Evolutionary conservation across 1,140 invertebrate species (phyloP).

Genomic region (Drosophila chauvacae): DNA sequence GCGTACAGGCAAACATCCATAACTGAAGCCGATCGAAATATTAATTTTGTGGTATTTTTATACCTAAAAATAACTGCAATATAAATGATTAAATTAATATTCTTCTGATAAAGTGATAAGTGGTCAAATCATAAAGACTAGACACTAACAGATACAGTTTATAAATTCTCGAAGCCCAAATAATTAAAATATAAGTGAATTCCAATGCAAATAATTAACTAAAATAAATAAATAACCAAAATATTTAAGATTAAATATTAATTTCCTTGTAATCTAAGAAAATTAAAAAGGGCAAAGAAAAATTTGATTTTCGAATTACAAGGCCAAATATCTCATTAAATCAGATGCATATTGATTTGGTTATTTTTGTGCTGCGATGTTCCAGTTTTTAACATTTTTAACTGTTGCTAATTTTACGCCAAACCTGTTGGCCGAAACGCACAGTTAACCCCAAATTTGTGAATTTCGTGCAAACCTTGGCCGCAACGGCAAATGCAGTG

Average conservation of each 20-base stretch:
- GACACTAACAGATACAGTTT: too few species aligned
- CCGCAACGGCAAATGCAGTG: slow-evolving; percentile 28
- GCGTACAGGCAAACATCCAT: slow-evolving; percentile 4
- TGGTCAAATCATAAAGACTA: neutral
- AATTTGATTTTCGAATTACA: neutral
- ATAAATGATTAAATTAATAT: neutral
- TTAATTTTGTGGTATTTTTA: neutral
- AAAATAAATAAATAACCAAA: neutral
- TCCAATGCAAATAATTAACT: neutral
- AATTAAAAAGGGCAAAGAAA: too few species aligned
- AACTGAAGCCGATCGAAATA: neutral
- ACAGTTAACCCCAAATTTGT: slow-evolving; percentile 28
- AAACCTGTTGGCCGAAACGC: slow-evolving; percentile 24
- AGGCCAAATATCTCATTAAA: neutral
- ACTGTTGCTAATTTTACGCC: slow-evolving; percentile 14
- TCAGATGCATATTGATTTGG: neutral
- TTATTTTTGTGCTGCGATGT: slow-evolving; percentile 3
- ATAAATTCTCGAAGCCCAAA: too few species aligned
- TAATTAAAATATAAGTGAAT: neutral
- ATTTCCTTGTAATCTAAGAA: neutral
- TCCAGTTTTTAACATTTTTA: slow-evolving; percentile 3
- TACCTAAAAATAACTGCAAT: neutral
- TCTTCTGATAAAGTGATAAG: neutral
- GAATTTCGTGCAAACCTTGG: slow-evolving; percentile 20
- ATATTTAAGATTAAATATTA: neutral